phyloP scores from a whole-genome alignment of 1,140 invertebrate genomes.

The Goniozus legneri region DNA sequence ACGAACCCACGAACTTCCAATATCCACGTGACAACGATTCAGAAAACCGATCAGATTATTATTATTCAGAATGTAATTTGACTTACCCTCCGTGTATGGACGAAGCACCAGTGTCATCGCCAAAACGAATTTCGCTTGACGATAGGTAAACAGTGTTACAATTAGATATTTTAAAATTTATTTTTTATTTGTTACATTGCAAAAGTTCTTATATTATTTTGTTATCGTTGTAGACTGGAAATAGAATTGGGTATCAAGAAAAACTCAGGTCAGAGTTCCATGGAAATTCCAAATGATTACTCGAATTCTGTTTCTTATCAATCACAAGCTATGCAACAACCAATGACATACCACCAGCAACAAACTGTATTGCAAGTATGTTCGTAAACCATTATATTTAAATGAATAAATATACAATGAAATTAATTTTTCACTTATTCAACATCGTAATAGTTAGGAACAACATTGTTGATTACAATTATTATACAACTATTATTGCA shows the following conservation, averaged over 20 bases:
- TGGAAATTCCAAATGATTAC: constrained; percentile 12
- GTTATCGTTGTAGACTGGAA: constrained; percentile 36
- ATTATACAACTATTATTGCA: no score
- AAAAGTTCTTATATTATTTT: constrained; percentile 6
- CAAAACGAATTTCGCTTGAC: constrained; percentile 50
- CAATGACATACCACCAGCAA: constrained; percentile 37
- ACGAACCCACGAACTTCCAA: constrained; percentile 24
- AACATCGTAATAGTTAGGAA: background rate
- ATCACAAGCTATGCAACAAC: no score
- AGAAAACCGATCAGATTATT: constrained; percentile 42
- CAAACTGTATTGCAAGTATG: constrained; percentile 47
- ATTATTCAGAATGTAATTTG: constrained; percentile 47
- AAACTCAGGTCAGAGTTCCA: constrained; percentile 20
- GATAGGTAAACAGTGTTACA: constrained; percentile 48
- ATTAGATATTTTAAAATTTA: constrained; percentile 2
- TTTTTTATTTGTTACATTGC: constrained; percentile 5
- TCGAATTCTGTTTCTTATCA: no score
- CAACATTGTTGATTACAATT: background rate
- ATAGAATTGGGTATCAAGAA: constrained; percentile 51
- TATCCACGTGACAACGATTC: constrained; percentile 33
- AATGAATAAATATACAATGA: background rate
- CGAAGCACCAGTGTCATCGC: constrained; percentile 38
- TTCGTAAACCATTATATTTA: background rate
- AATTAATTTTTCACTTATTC: no score
- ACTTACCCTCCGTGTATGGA: constrained; percentile 50